Percentiles rank a stretch among this genome's conserved stretches.
Conservation (phyloP, 2,888 invertebrate species). For the Dimorphilus gyrociliatus region DNA sequence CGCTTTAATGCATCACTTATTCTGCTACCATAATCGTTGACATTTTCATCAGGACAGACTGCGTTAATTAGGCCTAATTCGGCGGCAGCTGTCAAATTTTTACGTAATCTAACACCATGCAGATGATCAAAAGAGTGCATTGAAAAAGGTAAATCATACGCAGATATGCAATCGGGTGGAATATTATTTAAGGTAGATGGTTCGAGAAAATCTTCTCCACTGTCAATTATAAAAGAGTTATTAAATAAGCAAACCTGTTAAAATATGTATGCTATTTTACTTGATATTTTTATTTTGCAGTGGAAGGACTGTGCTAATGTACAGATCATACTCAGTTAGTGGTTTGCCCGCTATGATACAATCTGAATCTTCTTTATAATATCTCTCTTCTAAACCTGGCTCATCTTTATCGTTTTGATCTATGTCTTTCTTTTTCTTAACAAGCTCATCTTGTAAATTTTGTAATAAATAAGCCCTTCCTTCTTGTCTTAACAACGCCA, state of each 20-base stretch:
- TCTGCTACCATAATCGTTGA: conserved; percentile 47
- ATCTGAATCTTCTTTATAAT: conserved; percentile 47
- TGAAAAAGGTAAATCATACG: conserved; percentile 46
- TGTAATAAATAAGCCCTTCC: conserved; percentile 41
- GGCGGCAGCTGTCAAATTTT: conserved; percentile 41
- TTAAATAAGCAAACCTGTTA: not conserved
- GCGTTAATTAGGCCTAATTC: conserved; percentile 42
- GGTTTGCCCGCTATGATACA: conserved; percentile 50
- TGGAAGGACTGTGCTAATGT: conserved; percentile 42
- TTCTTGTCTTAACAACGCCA: conserved; percentile 60
- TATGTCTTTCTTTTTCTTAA: conserved; percentile 47
- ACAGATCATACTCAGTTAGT: conserved; percentile 52
- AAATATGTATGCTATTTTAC: conserved; percentile 12
- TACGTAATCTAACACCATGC: conserved; percentile 43
- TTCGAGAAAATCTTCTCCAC: conserved; percentile 16
- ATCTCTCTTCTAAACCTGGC: conserved; percentile 42
- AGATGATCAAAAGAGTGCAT: conserved; percentile 50
- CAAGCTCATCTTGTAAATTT: conserved; percentile 47
- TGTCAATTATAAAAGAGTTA: not conserved
- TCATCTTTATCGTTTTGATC: conserved; percentile 46
- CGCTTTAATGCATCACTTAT: conserved; percentile 47
- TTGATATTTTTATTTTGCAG: conserved; percentile 35
- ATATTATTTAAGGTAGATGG: conserved; percentile 13
- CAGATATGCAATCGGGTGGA: conserved; percentile 49
- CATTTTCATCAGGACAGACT: conserved; percentile 29